phyloP scores from a whole-genome alignment of 2,797 vertebrate genomes.

The Platalea minor region DNA sequence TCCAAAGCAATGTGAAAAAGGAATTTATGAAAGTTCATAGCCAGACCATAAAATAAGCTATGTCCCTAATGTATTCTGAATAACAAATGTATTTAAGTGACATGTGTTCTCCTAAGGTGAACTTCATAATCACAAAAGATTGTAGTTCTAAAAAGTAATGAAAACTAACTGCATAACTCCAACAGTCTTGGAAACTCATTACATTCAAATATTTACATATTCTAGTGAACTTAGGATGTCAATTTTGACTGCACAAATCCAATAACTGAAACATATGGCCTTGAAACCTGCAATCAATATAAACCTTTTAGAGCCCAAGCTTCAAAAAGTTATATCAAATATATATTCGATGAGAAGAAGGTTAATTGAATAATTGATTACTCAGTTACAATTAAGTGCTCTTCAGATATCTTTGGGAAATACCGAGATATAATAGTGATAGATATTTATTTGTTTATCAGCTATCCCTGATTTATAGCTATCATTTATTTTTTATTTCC shows the following conservation, averaged over 20 bases:
- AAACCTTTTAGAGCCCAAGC: constrained; percentile 75
- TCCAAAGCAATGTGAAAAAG: neutral
- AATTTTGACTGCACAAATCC: constrained; percentile 67
- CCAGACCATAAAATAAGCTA: neutral
- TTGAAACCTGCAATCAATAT: constrained; percentile 74
- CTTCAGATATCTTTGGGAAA: constrained; percentile 73
- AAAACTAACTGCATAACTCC: neutral
- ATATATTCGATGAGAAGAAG: constrained; percentile 76
- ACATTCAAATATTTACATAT: constrained; percentile 67
- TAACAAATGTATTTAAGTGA: neutral
- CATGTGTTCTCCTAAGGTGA: neutral
- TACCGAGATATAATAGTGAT: constrained; percentile 60
- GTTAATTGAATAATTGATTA: constrained; percentile 80
- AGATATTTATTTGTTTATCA: constrained; percentile 73
- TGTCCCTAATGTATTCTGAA: neutral
- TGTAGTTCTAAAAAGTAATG: constrained; percentile 3
- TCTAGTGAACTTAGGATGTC: constrained; percentile 57
- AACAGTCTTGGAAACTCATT: constrained; percentile 35
- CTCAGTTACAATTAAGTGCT: constrained; percentile 75
- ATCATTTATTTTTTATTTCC: constrained; percentile 56
- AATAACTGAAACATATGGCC: constrained; percentile 71
- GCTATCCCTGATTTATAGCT: constrained; percentile 51
- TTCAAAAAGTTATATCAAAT: constrained; percentile 77
- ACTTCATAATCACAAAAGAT: constrained; percentile 1
- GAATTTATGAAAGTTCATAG: neutral